phyloP scores from a whole-genome alignment of 2,113 vertebrate genomes.

The Corythornis vintsioides region DNA sequence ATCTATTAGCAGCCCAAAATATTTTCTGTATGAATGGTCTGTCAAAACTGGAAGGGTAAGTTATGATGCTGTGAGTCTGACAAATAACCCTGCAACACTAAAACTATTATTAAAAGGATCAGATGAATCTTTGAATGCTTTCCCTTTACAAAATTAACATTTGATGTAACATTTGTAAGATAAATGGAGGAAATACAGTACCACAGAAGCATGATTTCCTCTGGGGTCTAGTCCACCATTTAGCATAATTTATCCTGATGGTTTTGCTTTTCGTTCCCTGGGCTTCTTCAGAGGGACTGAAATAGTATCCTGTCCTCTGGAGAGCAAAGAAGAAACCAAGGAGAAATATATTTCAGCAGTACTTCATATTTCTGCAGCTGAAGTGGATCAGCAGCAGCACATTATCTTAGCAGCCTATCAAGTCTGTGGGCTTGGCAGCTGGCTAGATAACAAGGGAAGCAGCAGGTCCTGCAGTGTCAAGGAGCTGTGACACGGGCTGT shows the following conservation, averaged over 20 bases:
- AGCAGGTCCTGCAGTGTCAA: conserved; percentile 44
- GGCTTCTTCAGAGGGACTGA: conserved; percentile 53
- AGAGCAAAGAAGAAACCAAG: conserved; percentile 58
- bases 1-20: conserved; percentile 37
- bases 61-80: conserved; percentile 6
- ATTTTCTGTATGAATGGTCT: conserved; percentile 17
- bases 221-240: conserved; percentile 57
- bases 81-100: conserved; percentile 11
- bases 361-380: conserved; percentile 65
- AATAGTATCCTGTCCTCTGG: conserved; percentile 47
- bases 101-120: conserved; percentile 33
- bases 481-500: conserved; percentile 45
- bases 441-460: conserved; percentile 55
- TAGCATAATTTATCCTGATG: conserved; percentile 73
- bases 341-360: conserved; percentile 62
- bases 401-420: conserved; percentile 62
- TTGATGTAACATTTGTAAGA: conserved; percentile 53
- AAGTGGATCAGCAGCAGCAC: conserved; percentile 59
- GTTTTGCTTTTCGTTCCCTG: conserved; percentile 43
- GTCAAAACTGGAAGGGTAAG: conserved; percentile 19
- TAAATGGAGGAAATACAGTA: conserved; percentile 57
- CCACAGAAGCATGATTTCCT: conserved; percentile 65
- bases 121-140: conserved; percentile 45
- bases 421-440: conserved; percentile 43
- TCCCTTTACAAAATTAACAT: conserved; percentile 54